These are phyloP conservation scores for Muraenolepis orangiensis DNA, from an alignment of 2,797 vertebrate species.

Conservation along the genomic window DNA sequence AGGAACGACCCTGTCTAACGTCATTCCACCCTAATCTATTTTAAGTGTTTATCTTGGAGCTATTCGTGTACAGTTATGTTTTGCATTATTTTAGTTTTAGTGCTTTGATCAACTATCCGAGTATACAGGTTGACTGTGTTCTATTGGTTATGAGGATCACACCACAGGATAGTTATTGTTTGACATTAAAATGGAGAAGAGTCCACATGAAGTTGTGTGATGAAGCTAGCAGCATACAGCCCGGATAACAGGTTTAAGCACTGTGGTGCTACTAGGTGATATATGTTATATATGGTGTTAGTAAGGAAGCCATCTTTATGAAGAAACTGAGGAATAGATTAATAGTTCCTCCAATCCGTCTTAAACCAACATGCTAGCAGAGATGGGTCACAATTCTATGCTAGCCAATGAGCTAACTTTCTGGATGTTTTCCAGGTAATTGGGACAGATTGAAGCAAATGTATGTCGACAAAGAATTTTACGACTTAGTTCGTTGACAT, in stretches of 20 bases:
- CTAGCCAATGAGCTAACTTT: constrained; percentile 58
- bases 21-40: background rate
- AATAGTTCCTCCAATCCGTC: constrained; percentile 22
- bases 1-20: constrained; percentile 6
- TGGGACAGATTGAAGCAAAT: constrained; percentile 13
- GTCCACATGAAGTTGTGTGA: background rate
- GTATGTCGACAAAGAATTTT: background rate
- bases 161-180: background rate
- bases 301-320: too few relatives aligned
- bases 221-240: background rate
- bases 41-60: background rate
- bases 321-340: too few relatives aligned
- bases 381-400: constrained; percentile 48
- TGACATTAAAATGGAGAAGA: background rate
- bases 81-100: background rate
- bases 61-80: background rate
- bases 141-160: background rate
- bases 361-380: constrained; percentile 43
- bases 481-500: background rate
- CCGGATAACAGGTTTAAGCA: too few relatives aligned
- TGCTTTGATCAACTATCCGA: background rate
- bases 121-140: background rate
- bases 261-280: too few relatives aligned
- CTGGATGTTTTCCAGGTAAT: constrained; percentile 51
- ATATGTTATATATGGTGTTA: too few relatives aligned